Evolutionary conservation across 2,888 invertebrate genomes (phyloP), one percentile per base, ranked within the genome.

Genomic region (Eristalis tenax): DNA sequence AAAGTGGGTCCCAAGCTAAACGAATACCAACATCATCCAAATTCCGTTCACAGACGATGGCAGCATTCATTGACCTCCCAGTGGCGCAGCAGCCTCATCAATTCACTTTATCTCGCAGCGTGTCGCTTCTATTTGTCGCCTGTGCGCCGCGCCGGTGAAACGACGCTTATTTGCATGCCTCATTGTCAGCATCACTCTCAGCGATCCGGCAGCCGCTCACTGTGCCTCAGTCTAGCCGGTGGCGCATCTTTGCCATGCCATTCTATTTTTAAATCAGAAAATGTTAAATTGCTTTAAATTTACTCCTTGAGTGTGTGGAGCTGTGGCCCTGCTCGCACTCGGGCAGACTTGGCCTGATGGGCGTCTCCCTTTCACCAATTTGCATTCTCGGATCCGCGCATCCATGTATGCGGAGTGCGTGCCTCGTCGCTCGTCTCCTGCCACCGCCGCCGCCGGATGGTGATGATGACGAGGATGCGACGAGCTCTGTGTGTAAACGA

Each of bases 101-200:
- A 38, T 43, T 73, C 50, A 38, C 1, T 74, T 74, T 74, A 18
- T 15, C 64, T 38, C 71, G 38, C 64, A 81, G 73, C 32, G 59
- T 82, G 85, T 77, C 85, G 59, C 81, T 69, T 61, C 73, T 69
- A 77, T 81, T 81, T 85, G 69, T 66, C 69, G 64, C 50, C 50
- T 18, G 50, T 50, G 56, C 68, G 59, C 32, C 4, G 32, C 32
- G 32, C 6, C 64, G 32, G 59, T 64, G 23, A 70, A 35, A 22
- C 22, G 56, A 43, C 59, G 74, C 59, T 71, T n/a, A 86, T 69
- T 83, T 79, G 78, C 83, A 83, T 68, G 83, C 80, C 38, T 63
- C 76, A 79, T 79, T 83, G 78, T 87, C 79, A 43, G 68, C 66
- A 35, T 35, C 79, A 75, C 82, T 74, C 22, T 22, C 13, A 32